Percentiles rank a stretch among this genome's conserved stretches.
Evolutionary conservation across 1,140 invertebrate genomes (phyloP).

Genomic region (Drosophila willistoni): DNA sequence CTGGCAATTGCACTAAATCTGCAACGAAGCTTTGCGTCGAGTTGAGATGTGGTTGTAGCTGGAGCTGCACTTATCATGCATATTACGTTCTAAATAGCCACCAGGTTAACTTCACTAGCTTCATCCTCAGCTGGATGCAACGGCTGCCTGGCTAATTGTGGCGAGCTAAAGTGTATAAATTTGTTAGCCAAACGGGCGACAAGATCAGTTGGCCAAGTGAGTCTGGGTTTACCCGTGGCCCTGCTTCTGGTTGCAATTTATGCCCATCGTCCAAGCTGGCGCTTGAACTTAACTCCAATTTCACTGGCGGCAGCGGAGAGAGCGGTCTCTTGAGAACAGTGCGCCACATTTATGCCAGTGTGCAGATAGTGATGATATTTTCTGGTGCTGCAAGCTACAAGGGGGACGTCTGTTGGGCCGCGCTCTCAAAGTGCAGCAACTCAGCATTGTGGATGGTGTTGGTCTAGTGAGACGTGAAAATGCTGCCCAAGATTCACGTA

Average conservation of each 20-base stretch:
- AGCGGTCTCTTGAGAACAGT: constrained; percentile 75
- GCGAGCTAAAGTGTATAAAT: constrained; percentile 82
- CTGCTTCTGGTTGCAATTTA: constrained; percentile 48
- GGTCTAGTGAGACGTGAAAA: constrained; percentile 83
- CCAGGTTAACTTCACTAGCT: constrained; percentile 16
- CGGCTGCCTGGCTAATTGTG: constrained; percentile 79
- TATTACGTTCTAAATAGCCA: constrained; percentile 82
- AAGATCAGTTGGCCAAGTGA: constrained; percentile 79
- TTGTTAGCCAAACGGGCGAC: constrained; percentile 63
- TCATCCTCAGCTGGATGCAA: constrained; percentile 62
- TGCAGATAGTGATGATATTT: constrained; percentile 85
- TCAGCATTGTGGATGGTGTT: constrained; percentile 87
- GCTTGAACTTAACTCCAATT: constrained; percentile 31
- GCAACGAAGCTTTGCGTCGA: constrained; percentile 72
- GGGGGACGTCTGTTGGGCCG: constrained; percentile 86
- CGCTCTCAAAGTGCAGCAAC: constrained; percentile 85
- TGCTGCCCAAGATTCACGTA: constrained; percentile 70
- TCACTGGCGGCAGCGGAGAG: constrained; percentile 30
- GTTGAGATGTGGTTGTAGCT: constrained; percentile 28
- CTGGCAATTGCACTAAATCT: constrained; percentile 76
- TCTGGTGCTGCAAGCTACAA: constrained; percentile 88
- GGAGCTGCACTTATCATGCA: constrained; percentile 68
- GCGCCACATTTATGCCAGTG: constrained; percentile 86
- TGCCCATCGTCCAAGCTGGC: constrained; percentile 30
- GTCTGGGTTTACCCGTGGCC: constrained; percentile 61